phyloP scores from a whole-genome alignment of 2,888 invertebrate genomes.

The Mesochorus sp. region DNA sequence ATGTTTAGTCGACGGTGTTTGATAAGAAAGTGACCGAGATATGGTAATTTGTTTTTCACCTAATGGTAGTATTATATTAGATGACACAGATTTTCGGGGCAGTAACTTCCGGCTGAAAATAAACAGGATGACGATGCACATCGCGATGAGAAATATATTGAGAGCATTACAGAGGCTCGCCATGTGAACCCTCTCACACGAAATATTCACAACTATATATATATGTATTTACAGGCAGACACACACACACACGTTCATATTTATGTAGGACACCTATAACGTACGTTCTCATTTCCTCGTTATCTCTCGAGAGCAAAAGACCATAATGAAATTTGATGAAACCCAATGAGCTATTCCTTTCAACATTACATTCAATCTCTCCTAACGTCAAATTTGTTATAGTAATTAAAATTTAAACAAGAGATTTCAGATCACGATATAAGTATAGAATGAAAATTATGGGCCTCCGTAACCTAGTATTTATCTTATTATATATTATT shows the following conservation, averaged over 20 bases:
- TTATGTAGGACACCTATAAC: conserved; percentile 2
- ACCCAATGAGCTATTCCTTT: background rate
- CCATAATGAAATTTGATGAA: conserved; percentile 5
- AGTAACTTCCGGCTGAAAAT: conserved; percentile 45
- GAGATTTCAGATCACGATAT: too few species aligned
- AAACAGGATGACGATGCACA: conserved; percentile 37
- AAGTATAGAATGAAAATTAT: too few species aligned
- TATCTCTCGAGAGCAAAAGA: background rate
- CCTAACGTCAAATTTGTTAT: too few species aligned
- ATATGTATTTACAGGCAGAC: background rate
- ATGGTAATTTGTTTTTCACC: conserved; percentile 29
- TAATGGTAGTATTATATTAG: conserved; percentile 12
- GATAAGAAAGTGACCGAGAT: too few species aligned
- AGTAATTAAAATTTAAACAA: too few species aligned
- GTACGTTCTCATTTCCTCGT: conserved; percentile 8
- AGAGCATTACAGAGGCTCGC: too few species aligned
- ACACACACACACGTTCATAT: background rate
- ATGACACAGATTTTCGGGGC: conserved; percentile 35
- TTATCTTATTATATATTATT: too few species aligned
- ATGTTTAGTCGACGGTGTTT: too few species aligned
- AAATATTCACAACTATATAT: conserved; percentile 18
- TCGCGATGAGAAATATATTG: conserved; percentile 19
- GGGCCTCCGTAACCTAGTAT: too few species aligned
- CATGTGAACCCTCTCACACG: background rate
- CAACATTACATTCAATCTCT: too few species aligned